Evolutionary conservation across 2,888 invertebrate species (phyloP).

Genomic region (Carpatolechia fugitivella): DNA sequence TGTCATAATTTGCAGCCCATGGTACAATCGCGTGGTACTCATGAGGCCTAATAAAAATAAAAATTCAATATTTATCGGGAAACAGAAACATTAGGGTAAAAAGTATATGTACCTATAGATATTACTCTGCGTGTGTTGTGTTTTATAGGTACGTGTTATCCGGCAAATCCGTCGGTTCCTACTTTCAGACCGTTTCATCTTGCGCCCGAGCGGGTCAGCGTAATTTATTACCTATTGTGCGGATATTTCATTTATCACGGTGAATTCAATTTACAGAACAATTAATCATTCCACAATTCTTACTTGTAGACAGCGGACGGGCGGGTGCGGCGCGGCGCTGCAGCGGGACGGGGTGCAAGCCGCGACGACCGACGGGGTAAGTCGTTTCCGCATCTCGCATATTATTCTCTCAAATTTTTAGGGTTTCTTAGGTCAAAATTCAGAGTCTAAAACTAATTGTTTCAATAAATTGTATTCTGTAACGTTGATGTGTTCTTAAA

Average conservation of each 20-base stretch:
- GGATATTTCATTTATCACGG: constrained; percentile 79
- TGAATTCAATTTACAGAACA: constrained; percentile 79
- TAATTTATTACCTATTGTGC: constrained; percentile 79
- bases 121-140: constrained; percentile 53
- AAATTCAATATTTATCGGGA: too few relatives aligned
- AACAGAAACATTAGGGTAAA: too few relatives aligned
- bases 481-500: too few relatives aligned
- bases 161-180: constrained; percentile 59
- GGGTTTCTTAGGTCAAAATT: too few relatives aligned
- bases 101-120: too few relatives aligned
- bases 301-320: constrained; percentile 71
- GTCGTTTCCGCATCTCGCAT: too few relatives aligned
- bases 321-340: constrained; percentile 29
- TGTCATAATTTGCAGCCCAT: not conserved
- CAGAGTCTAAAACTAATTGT: too few relatives aligned
- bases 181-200: constrained; percentile 73
- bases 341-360: not conserved
- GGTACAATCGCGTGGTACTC: too few relatives aligned
- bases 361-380: not conserved
- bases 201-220: constrained; percentile 72
- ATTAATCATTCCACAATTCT: constrained; percentile 78
- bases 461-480: too few relatives aligned
- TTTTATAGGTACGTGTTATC: constrained; percentile 59
- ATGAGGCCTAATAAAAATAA: too few relatives aligned
- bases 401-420: too few relatives aligned